Base-by-base conservation (phyloP, 1,140 invertebrate genomes). In the Hylyphantes graminicola region DNA sequence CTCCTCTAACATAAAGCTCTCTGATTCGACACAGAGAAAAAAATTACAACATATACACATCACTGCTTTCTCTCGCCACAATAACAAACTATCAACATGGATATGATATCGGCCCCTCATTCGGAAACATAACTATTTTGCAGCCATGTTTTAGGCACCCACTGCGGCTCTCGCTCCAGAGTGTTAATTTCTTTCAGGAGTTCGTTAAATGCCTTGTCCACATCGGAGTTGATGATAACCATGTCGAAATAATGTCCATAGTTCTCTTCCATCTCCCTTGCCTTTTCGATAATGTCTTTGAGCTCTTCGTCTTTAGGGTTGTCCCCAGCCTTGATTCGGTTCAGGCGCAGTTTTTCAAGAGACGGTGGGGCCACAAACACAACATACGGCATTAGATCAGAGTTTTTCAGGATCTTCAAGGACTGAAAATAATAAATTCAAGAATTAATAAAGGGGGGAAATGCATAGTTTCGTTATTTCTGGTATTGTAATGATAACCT, bases 331-430 rank as follows among this genome's bases (percentile, higher is more conserved):
- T 88, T 89, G 21, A 89, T 79, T 64, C 90, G 86, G 50, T 89
- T 87, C 63, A 87, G 85, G 70, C 87, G 86, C 0, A 90, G 86
- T 84, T 90, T 91, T 77, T 91, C 90, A 48, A 91, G 87, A 70
- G 91, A 90, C 67, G 91, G 91, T 19, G 92, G 91, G 63, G 90
- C 89, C 61, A 92, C 89, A 87, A 92, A 92, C 9, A 92, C 89
- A 12, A 92, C 88, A 87, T 91, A 92, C 19, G 92, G 92, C 87
- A 91, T 92, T 61, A 92, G 83, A 86, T 91, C 90, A n/a, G 91
- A 90, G 77, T 86, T 94, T 59, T 97, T 92, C 74, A 99, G 90
- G 80, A 98, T 95, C 90, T 96, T 96, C 78, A 99, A 90, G 96
- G 86, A 86, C 77, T 80, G 53, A 11, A 84, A 85, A 68, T 17